Conservation (phyloP, 2,888 invertebrate species). For the Caenorhabditis sp. region DNA sequence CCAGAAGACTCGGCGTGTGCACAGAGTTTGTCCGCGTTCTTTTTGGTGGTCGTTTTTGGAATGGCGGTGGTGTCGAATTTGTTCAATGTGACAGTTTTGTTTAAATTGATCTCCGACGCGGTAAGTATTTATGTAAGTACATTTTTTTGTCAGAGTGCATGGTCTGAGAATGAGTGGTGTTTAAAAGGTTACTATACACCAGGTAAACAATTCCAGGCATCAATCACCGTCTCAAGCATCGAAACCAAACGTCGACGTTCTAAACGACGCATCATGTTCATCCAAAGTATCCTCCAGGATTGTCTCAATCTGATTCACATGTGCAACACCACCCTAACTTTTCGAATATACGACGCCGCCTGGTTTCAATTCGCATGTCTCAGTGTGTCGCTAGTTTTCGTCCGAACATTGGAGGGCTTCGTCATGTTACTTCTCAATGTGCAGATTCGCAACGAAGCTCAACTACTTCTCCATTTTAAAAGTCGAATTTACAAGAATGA, state of each 20-base stretch:
- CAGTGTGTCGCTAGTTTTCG: slow-evolving; percentile 29
- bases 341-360: slow-evolving; percentile 13
- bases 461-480: not conserved
- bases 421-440: slow-evolving; percentile 27
- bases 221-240: not conserved
- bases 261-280: not conserved
- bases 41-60: slow-evolving; percentile 18
- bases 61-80: slow-evolving; percentile 19
- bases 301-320: slow-evolving; percentile 19
- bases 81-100: slow-evolving; percentile 17
- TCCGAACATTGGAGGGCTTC: slow-evolving; percentile 28
- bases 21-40: slow-evolving; percentile 16
- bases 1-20: slow-evolving; percentile 24
- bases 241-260: not conserved
- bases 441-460: slow-evolving; percentile 1
- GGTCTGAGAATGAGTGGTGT: not conserved
- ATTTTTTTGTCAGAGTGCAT: not conserved
- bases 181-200: no score
- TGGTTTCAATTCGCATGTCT: slow-evolving; percentile 28
- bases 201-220: no score
- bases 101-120: slow-evolving; percentile 20
- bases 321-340: slow-evolving; percentile 25
- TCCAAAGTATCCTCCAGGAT: slow-evolving; percentile 27
- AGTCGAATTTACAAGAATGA: not conserved
- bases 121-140: slow-evolving; percentile 2